Base-by-base conservation (phyloP, 2,113 vertebrate genomes). In the Gobio gobio region DNA sequence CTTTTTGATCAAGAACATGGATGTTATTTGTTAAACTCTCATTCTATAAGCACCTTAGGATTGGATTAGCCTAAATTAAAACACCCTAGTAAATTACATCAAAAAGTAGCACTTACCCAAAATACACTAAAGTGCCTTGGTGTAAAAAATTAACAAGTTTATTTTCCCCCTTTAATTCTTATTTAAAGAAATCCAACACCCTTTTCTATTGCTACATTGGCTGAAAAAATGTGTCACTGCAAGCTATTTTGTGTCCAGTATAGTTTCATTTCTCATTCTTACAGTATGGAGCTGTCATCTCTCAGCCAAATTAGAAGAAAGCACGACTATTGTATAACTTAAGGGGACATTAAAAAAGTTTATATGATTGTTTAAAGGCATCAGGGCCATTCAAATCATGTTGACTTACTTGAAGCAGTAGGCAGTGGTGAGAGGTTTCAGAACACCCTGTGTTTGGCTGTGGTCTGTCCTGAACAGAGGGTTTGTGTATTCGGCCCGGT, bases 381-480 rank as follows among this genome's bases (percentile, higher is more conserved):
- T 22, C 54, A 56, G 2, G 54, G 54, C 2, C 18, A 20, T 43
- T 43, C 16, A 29, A 29, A 36, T 20, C 2, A 33, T 2, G 89
- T 76, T 77, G 1, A 45, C 97, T 70, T 93, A 99, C 98, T 98
- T 99, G 93, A 99, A 99, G 93, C 96, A 97, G 93, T 95, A 97
- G 2, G 97, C 96, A 79, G 95, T 74, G 58, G 95, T 95, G 87
- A 95, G 95, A 78, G 97, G 96, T 64, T 83, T 92, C 79, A 99
- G 93, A 9, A 95, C 89, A 3, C 96, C 95, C 86, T 94, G 95
- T 36, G 90, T 95, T 92, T 97, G 96, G 51, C 95, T 95, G 83
- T 92, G 94, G 76, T 97, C 95, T 0, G 93, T 88, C 85, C 96
- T 94, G 87, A 97, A 98, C 66, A 99, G 91, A 47, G 98, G 97